Evolutionary conservation across 1,140 invertebrate species (phyloP), one percentile per base, ranked within the genome.

Genomic region (Lasioglossum baleicum): DNA sequence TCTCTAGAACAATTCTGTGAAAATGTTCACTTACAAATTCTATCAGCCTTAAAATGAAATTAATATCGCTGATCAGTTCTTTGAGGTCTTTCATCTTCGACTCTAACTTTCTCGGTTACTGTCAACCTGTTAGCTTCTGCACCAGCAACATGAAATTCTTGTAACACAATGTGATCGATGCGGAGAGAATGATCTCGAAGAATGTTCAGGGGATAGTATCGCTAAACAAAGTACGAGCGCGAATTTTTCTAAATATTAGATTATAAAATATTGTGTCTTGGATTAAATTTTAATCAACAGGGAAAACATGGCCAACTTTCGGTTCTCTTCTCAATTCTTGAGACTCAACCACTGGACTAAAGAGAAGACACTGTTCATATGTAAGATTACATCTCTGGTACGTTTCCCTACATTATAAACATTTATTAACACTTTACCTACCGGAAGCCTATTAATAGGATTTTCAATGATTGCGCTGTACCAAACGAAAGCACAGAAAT

Each of bases 291-390:
- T 42, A 17, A n/a, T 72, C 35, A n/a, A 11, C 0, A 63, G n/a
- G 22, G 26, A 63, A n/a, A 40, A 63, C 26, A 83, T 70, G 66
- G 60, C 35, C 17, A 64, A 75, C 5, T n/a, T 61, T 26, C 22
- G 42, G 13, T 5, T 68, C 60, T 64, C 51, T 17, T 31, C 56
- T 7, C 6, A 1, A 0, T 13, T 40, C 8, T 40, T 42, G 4
- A 58, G 10, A 11, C 8, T 79, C 10, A 72, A 75, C 2, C 0
- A n/a, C 11, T 69, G 44, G 51, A 31, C 15, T 0, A 22, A 31
- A 2, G 66, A 77, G 0, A 83, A 80, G 22, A 81, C 72, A 31
- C 74, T 79, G 35, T 15, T 85, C 4, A 15, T 87, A 35, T 87
- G 71, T 22, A 85, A 65, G 76, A 76, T 22, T 17, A 26, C 56